These are phyloP conservation scores for Epinephelus awoara DNA, from an alignment of 2,797 vertebrate species.

Conservation along the genomic window DNA sequence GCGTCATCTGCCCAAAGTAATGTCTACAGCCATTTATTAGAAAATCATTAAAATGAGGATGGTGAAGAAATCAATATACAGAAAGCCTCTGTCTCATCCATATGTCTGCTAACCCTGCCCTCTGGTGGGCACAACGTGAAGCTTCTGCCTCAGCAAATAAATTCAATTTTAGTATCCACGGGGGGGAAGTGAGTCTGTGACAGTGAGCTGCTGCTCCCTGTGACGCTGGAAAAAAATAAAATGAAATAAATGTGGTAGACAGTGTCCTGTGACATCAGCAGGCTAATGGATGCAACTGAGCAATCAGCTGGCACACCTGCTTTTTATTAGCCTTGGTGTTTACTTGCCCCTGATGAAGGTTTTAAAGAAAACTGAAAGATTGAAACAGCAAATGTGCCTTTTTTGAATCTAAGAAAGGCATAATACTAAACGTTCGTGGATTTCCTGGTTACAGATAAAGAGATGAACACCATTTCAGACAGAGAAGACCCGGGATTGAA, in stretches of 20 bases:
- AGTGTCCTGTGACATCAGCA: background rate
- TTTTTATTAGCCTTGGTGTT: background rate
- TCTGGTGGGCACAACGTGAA: constrained; percentile 42
- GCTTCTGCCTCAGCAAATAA: background rate
- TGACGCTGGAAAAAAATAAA: background rate
- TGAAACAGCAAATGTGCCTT: background rate
- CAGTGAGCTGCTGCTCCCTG: too few species aligned
- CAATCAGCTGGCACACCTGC: background rate
- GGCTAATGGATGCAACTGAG: background rate
- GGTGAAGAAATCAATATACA: background rate
- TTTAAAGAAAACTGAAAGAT: too few species aligned
- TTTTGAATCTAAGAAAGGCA: too few species aligned
- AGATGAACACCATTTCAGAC: background rate
- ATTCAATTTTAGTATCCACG: background rate
- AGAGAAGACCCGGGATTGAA: too few species aligned
- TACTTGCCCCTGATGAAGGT: background rate
- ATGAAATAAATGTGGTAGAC: background rate
- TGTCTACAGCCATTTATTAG: background rate
- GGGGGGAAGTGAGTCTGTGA: too few species aligned
- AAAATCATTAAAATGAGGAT: background rate
- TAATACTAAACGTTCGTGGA: background rate
- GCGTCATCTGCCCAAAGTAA: background rate
- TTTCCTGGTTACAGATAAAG: background rate
- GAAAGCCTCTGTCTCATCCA: background rate
- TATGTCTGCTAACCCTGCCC: constrained; percentile 37